These are phyloP conservation scores for Drosophila pseudotakahashii DNA, from an alignment of 2,888 invertebrate species.

Conservation along the genomic window DNA sequence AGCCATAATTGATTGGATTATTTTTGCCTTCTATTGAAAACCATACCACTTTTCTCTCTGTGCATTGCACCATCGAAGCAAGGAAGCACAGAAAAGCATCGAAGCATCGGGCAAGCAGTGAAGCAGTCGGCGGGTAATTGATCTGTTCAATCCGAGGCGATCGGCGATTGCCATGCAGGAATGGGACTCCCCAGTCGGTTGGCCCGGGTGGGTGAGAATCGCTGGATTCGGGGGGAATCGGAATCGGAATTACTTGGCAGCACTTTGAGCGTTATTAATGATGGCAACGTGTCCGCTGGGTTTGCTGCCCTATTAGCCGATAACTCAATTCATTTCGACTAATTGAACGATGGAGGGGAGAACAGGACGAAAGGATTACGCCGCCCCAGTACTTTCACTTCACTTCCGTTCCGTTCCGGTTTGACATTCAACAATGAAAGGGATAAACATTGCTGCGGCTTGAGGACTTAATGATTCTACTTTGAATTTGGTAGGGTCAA, in stretches of 20 bases:
- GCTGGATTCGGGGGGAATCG: neutral
- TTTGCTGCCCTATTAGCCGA: slow-evolving; percentile 66
- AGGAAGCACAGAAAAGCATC: neutral
- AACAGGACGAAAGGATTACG: slow-evolving; percentile 49
- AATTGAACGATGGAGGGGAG: slow-evolving; percentile 54
- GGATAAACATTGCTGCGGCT: neutral
- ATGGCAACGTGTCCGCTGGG: slow-evolving; percentile 58
- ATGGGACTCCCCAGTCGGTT: slow-evolving; percentile 62
- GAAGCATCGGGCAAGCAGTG: slow-evolving; percentile 30
- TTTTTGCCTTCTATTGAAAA: no score
- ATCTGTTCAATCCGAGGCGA: slow-evolving; percentile 70
- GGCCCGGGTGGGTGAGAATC: slow-evolving; percentile 2
- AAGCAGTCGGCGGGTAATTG: slow-evolving; percentile 59
- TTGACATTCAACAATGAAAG: neutral
- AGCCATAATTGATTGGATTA: no score
- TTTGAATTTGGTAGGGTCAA: neutral
- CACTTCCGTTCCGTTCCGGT: slow-evolving; percentile 41
- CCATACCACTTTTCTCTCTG: no score
- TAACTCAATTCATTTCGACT: slow-evolving; percentile 77
- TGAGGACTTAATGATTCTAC: slow-evolving; percentile 1
- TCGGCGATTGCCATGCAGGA: slow-evolving; percentile 64
- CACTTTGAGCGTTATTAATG: slow-evolving; percentile 75
- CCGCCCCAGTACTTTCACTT: slow-evolving; percentile 1
- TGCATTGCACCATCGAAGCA: neutral
- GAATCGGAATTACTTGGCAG: slow-evolving; percentile 15